Evolutionary conservation across 2,888 invertebrate genomes (phyloP), one percentile per base, ranked within the genome.

Genomic region (Bombylius discolor): DNA sequence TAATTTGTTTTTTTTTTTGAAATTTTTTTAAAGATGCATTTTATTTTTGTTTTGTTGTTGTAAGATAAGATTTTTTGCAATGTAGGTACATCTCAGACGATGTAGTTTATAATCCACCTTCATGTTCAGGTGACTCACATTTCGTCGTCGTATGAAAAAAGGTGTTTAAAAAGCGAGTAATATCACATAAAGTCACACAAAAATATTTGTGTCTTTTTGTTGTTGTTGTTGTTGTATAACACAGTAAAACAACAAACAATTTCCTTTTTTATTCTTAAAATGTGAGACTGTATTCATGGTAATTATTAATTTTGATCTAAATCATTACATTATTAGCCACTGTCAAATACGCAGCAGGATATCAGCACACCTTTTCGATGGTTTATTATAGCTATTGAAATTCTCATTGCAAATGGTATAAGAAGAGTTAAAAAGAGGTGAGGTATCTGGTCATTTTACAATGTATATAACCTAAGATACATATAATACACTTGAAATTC

Each of bases 251-350:
- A 42, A 42, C 39, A 42, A 42, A 42, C 5, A 36, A 36, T 36
- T 36, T 36, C 5, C 34, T 36, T 36, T 36, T 36, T 42, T 42
- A 11, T 42, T 42, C 11, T 42, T 11, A 11, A 42, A 47, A 48
- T 53, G 48, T 39, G 48, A 48, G 48, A 48, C 53, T 48, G 36
- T 47, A 47, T 52, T n/a, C 36, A 23, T 23, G 51, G 42, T 42
- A 44, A 42, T 51, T 39, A 51, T 51, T 42, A 51, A 44, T 39
- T 51, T 61, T 59, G 61, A 62, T 59, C 60, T 64, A 59, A 64
- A 64, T 64, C 63, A 64, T 64, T 61, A 62, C 63, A 63, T 64
- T 64, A 64, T 64, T 64, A 63, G 62, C 62, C 63, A 63, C 63
- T 64, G 63, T 64, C 63, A 64, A 64, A 64, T 63, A 61, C 63